Evolutionary conservation across 2,113 vertebrate species (phyloP).

Genomic region (Furnarius figulus): DNA sequence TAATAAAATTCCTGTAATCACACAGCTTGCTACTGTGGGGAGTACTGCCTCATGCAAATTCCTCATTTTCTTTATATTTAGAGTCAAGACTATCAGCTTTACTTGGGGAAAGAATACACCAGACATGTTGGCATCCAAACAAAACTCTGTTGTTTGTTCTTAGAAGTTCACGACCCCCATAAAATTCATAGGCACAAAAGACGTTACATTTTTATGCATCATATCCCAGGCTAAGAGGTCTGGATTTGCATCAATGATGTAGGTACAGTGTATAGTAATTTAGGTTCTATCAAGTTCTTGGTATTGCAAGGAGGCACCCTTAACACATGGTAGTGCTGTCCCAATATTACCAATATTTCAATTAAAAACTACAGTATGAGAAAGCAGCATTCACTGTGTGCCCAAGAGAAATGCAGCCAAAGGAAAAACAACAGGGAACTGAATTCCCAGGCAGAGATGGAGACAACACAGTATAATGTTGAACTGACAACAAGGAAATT

Average conservation of each 20-base stretch:
- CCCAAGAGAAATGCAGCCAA: background rate
- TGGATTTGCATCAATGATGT: background rate
- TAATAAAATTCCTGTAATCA: background rate
- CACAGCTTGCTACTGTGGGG: background rate
- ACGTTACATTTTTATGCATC: background rate
- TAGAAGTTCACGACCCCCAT: background rate
- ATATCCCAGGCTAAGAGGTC: background rate
- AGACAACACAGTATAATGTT: background rate
- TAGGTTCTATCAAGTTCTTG: background rate
- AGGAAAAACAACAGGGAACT: background rate
- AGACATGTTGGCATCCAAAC: background rate
- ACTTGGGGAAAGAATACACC: background rate
- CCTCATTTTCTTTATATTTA: background rate
- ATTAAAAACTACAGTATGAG: background rate
- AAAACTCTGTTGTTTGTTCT: background rate
- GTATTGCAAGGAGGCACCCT: background rate
- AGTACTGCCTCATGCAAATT: background rate
- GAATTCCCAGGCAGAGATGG: background rate
- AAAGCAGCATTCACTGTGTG: background rate
- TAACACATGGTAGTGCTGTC: background rate
- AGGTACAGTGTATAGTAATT: background rate
- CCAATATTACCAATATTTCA: background rate
- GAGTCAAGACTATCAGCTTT: background rate
- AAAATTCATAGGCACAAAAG: background rate
- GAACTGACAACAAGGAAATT: background rate